phyloP scores from a whole-genome alignment of 2,113 vertebrate genomes.

The Podiceps cristatus region DNA sequence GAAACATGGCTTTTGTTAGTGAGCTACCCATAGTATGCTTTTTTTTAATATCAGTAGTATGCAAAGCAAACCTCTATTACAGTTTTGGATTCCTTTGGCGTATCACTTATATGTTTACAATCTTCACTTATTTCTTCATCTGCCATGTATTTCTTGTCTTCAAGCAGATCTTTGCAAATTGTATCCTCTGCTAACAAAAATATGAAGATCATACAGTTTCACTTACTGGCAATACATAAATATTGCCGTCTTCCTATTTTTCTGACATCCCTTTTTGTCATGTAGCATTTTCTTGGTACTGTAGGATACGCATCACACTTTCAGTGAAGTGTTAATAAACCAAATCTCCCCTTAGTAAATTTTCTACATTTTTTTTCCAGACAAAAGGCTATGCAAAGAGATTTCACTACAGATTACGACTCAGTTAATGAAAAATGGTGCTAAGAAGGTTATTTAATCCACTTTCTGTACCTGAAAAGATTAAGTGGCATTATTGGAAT shows the following conservation, averaged over 20 bases:
- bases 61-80: neutral
- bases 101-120: neutral
- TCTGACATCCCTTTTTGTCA: neutral
- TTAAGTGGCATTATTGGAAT: neutral
- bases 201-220: neutral
- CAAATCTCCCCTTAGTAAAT: neutral
- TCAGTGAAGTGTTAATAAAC: neutral
- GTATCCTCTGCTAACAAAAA: conserved; percentile 15
- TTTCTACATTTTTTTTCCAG: neutral
- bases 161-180: neutral
- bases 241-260: neutral
- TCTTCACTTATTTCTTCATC: neutral
- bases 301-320: neutral
- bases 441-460: neutral
- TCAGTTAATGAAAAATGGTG: neutral
- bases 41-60: neutral
- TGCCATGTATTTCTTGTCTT: neutral
- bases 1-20: neutral
- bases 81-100: neutral
- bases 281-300: neutral
- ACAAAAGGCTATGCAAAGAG: neutral
- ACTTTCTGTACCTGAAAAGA: neutral
- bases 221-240: neutral
- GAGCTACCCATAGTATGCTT: neutral
- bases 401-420: neutral